These are phyloP conservation scores for Esox lucius DNA, from an alignment of 2,797 vertebrate species.

Conservation along the genomic window DNA sequence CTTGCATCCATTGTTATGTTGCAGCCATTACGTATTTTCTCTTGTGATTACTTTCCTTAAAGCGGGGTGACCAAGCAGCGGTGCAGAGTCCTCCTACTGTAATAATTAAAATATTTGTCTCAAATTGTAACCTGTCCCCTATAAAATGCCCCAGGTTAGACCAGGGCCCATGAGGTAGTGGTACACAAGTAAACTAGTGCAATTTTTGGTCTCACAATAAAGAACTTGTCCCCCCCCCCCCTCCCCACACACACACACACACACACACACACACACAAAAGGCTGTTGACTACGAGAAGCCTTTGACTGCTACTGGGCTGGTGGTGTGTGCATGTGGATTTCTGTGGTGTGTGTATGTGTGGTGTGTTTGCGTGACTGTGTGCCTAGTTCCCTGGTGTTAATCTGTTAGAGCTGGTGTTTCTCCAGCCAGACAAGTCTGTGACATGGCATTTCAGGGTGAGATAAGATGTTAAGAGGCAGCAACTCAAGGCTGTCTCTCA, in stretches of 20 bases:
- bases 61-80: neutral
- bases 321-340: too few relatives aligned
- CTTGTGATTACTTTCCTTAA: neutral
- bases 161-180: neutral
- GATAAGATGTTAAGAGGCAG: neutral
- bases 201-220: too few relatives aligned
- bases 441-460: neutral
- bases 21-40: neutral
- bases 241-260: too few relatives aligned
- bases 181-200: neutral
- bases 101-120: neutral
- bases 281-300: neutral
- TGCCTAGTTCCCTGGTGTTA: neutral
- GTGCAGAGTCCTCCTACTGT: neutral
- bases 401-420: conserved; percentile 6
- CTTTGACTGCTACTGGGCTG: neutral
- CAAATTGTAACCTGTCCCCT: neutral
- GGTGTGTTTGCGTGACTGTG: neutral
- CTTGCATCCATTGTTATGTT: neutral
- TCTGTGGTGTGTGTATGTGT: neutral
- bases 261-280: too few relatives aligned
- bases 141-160: neutral
- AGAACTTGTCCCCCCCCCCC: too few relatives aligned
- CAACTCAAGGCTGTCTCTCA: neutral
- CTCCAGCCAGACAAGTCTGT: neutral